A percentile compares a stretch with the other conserved stretches of the same genome.
phyloP scores from a whole-genome alignment of 2,113 vertebrate species.

The Varanus komodoensis region DNA sequence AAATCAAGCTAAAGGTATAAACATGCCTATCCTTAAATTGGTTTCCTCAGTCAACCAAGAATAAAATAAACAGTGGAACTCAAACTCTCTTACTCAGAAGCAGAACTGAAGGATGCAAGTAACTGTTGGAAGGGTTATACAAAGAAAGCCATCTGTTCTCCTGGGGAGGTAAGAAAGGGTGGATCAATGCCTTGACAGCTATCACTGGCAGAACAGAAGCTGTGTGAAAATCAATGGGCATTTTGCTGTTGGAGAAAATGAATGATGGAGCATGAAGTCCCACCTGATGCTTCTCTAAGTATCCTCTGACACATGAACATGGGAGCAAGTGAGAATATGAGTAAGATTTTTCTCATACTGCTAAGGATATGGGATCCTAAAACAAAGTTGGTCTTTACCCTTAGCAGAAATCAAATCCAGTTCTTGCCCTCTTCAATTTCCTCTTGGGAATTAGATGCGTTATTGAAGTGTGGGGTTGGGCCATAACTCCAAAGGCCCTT shows the following conservation, averaged over 20 bases:
- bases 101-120: conserved; percentile 2
- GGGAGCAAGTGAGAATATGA: not conserved
- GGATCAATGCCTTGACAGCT: not conserved
- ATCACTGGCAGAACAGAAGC: too few species aligned
- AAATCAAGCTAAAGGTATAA: not conserved
- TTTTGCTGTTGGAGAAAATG: not conserved
- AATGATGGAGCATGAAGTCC: not conserved
- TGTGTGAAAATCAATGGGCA: not conserved
- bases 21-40: not conserved
- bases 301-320: not conserved
- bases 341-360: not conserved
- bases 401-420: not conserved
- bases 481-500: not conserved
- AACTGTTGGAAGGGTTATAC: not conserved
- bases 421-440: not conserved
- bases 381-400: not conserved
- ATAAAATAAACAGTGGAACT: not conserved
- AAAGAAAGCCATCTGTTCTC: conserved; percentile 45
- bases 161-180: not conserved
- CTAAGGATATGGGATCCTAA: not conserved
- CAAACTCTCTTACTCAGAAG: conserved; percentile 38
- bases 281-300: not conserved
- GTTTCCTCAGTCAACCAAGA: not conserved
- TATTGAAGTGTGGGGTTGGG: not conserved
- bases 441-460: not conserved